Evolutionary conservation across 2,888 invertebrate species (phyloP), one percentile per base, ranked within the genome.

Genomic region (Nymphalis polychloros): DNA sequence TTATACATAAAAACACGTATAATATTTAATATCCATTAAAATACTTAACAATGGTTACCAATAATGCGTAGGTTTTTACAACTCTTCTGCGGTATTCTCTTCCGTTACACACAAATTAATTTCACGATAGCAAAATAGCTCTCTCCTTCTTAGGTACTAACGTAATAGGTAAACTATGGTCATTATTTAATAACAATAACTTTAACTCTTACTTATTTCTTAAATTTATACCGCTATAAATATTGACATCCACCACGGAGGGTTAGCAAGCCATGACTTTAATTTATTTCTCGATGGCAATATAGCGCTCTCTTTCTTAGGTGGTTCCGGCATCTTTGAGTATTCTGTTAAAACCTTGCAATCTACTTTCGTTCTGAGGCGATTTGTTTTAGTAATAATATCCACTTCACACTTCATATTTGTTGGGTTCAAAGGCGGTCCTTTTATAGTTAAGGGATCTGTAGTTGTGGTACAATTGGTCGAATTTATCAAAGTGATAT

Each of bases 211-310:
- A 41, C 41, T 13, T 13, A 41, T 8, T 2, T 13, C 41, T 41
- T 35, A 61, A 48, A 41, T 31, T 73, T 77, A 91, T 6, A 86
- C 83, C 50, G 88, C 87, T 65, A 92, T 85, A 69, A 92, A 88
- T 70, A 88, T 68, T 20, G 90, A 84, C 79, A 88, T 75, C 92
- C 92, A 92, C 92, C 92, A 91, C 0, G 92, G 92, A 1, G 91
- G 92, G 49, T 84, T 91, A 3, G 81, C 70, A 17, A 89, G 66
- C 88, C 89, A 90, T 0, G 85, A 76, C 69, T 89, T 88, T 46
- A 92, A 71, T 70, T 82, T 87, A 4, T 77, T 74, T 71, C 83
- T 83, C 7, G 82, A 67, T n/a, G 92, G 92, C 49, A 91, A 72
- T 13, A 83, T 71, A 0, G 69, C 61, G 47, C 72, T 76, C 8